Evolutionary conservation across 2,888 invertebrate genomes (phyloP).

Genomic region (Acleris holmiana): DNA sequence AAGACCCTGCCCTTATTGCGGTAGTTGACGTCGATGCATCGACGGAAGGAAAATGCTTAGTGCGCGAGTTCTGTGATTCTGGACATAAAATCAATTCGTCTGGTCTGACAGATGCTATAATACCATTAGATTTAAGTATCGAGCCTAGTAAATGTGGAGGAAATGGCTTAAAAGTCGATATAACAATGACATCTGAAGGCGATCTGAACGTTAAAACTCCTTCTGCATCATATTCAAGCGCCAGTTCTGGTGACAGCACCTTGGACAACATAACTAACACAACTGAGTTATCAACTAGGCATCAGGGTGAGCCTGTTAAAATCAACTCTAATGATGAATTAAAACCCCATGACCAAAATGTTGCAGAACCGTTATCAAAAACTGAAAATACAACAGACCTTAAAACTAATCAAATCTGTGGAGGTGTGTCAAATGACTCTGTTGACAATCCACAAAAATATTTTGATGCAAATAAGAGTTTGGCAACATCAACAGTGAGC

Average conservation of each 20-base stretch:
- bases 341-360: not conserved
- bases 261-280: slow-evolving; percentile 43
- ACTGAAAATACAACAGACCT: slow-evolving; percentile 18
- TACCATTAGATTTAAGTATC: slow-evolving; percentile 52
- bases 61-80: slow-evolving; percentile 57
- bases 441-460: slow-evolving; percentile 11
- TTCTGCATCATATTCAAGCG: slow-evolving; percentile 47
- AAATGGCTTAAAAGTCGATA: slow-evolving; percentile 22
- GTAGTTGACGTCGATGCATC: slow-evolving; percentile 62
- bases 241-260: slow-evolving; percentile 47
- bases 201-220: slow-evolving; percentile 45
- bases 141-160: slow-evolving; percentile 50
- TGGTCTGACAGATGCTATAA: slow-evolving; percentile 49
- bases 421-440: slow-evolving; percentile 15
- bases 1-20: slow-evolving; percentile 54
- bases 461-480: slow-evolving; percentile 41
- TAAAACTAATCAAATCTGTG: not conserved
- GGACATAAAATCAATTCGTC: slow-evolving; percentile 58
- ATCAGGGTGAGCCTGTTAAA: not conserved
- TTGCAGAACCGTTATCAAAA: slow-evolving; percentile 18
- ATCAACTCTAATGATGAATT: not conserved
- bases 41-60: slow-evolving; percentile 58
- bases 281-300: slow-evolving; percentile 42
- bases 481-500: slow-evolving; percentile 66
- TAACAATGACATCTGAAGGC: slow-evolving; percentile 37